Evolutionary conservation across 1,140 invertebrate genomes (phyloP).

Genomic region (Adelges cooleyi): DNA sequence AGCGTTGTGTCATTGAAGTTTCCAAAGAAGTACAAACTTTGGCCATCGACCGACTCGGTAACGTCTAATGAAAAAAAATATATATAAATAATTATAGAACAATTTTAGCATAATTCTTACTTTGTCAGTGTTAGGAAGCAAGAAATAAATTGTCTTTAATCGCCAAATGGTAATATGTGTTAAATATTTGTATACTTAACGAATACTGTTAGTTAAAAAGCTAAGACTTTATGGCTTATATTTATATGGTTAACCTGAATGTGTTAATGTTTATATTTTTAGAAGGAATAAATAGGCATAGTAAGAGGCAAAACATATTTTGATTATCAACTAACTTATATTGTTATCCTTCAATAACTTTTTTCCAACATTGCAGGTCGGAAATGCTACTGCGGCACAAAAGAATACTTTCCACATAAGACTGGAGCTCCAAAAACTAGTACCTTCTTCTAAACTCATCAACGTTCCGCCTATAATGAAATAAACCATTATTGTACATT

Average conservation of each 20-base stretch:
- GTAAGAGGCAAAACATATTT: no score
- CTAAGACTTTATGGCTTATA: no score
- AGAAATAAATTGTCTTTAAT: no score
- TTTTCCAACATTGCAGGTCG: constrained; percentile 16
- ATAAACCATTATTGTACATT: constrained; percentile 6
- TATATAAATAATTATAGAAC: background rate
- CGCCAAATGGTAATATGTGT: no score
- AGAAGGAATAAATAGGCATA: no score
- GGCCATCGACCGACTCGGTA: background rate
- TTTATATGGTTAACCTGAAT: no score
- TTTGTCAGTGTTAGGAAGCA: no score
- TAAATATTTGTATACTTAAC: no score
- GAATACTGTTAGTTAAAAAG: no score
- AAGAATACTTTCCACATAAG: constrained; percentile 97
- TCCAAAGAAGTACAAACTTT: constrained; percentile 63
- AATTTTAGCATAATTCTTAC: no score
- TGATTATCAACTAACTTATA: constrained; percentile 2
- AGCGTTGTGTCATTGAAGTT: constrained; percentile 76
- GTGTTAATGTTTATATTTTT: no score
- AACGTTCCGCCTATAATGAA: constrained; percentile 72
- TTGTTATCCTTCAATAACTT: background rate
- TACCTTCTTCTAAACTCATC: constrained; percentile 95
- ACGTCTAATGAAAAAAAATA: background rate
- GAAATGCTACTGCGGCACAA: constrained; percentile 68
- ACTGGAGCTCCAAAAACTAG: constrained; percentile 96